Evolutionary conservation across 2,113 vertebrate species (phyloP).

Genomic region (Aptenodytes patagonicus): DNA sequence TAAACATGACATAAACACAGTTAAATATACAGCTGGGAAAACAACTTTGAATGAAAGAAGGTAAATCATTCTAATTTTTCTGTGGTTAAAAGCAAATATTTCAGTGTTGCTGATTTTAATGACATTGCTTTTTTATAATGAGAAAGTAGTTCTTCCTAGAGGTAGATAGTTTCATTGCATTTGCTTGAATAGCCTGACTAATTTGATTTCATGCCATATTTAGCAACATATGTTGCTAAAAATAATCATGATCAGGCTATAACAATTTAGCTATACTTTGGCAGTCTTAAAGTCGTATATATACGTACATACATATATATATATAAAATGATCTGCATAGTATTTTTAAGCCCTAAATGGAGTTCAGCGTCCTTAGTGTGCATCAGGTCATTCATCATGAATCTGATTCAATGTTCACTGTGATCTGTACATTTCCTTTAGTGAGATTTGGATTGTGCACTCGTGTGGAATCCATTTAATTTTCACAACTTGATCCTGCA

Average conservation of each 20-base stretch:
- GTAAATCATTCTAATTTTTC: not conserved
- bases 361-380: not conserved
- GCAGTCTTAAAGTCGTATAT: not conserved
- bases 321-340: not conserved
- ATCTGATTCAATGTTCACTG: not conserved
- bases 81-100: not conserved
- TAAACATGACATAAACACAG: not conserved
- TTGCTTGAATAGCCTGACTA: slow-evolving; percentile 6
- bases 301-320: not conserved
- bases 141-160: not conserved
- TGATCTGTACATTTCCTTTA: not conserved
- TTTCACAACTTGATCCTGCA: not conserved
- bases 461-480: not conserved
- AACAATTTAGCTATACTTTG: not conserved
- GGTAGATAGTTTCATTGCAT: not conserved
- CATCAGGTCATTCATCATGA: not conserved
- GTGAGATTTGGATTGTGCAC: not conserved
- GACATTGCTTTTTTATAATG: not conserved
- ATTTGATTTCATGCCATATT: slow-evolving; percentile 38
- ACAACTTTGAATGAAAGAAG: not conserved
- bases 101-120: not conserved
- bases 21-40: not conserved
- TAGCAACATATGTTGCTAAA: slow-evolving; percentile 23
- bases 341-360: not conserved
- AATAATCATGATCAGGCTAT: not conserved